A percentile compares a stretch with the other conserved stretches of the same genome.
These are phyloP conservation scores for Artemia sinica DNA, from an alignment of 2,888 invertebrate species.

Conservation along the genomic window DNA sequence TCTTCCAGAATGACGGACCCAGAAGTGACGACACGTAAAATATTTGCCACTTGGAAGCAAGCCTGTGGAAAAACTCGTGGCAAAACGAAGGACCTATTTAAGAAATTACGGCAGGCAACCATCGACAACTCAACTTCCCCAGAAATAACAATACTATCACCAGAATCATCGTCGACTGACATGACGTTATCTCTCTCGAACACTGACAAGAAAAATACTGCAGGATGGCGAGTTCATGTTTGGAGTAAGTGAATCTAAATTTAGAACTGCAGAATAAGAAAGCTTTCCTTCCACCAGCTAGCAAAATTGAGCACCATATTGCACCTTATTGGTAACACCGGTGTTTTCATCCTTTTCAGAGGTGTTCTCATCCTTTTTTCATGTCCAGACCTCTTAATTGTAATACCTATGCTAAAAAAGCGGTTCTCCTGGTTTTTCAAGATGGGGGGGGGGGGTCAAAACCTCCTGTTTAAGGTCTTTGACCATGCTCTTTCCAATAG, in stretches of 20 bases:
- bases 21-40: slow-evolving; percentile 37
- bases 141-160: slow-evolving; percentile 35
- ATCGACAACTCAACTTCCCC: slow-evolving; percentile 20
- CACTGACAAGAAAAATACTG: slow-evolving; percentile 31
- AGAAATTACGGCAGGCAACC: slow-evolving; percentile 40
- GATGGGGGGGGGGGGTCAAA: too few relatives aligned
- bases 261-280: too few relatives aligned
- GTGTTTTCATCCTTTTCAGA: too few relatives aligned
- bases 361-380: too few relatives aligned
- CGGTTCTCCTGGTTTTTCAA: too few relatives aligned
- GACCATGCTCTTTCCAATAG: too few relatives aligned
- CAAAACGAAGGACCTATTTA: slow-evolving; percentile 51
- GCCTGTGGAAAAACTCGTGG: slow-evolving; percentile 58
- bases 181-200: slow-evolving; percentile 23
- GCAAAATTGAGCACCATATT: too few relatives aligned
- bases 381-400: too few relatives aligned
- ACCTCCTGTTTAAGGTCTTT: too few relatives aligned
- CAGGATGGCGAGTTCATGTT: slow-evolving; percentile 57
- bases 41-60: slow-evolving; percentile 53
- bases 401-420: too few relatives aligned
- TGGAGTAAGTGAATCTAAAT: slow-evolving; percentile 42
- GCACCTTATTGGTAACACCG: too few relatives aligned
- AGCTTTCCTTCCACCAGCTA: too few relatives aligned
- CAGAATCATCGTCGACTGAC: slow-evolving; percentile 35
- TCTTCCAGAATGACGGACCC: slow-evolving; percentile 1